A percentile compares a stretch with the other conserved stretches of the same genome.
Evolutionary conservation across 2,797 vertebrate genomes (phyloP).

Genomic region (Sus cebifrons): DNA sequence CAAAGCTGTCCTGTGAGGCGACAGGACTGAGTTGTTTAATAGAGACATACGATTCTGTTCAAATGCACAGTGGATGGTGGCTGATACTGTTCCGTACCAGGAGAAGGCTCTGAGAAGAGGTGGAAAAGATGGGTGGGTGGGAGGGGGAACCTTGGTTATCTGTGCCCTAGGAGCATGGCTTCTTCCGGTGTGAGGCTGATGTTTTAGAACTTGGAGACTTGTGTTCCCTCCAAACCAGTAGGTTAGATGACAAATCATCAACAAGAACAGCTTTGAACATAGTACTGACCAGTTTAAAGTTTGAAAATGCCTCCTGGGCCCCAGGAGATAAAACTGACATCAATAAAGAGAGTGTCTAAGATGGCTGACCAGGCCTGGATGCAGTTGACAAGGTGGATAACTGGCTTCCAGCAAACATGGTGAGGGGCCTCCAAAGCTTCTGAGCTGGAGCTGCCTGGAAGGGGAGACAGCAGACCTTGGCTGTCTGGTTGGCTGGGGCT

Average conservation of each 20-base stretch:
- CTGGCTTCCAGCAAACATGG: background rate
- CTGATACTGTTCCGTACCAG: background rate
- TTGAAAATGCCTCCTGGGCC: background rate
- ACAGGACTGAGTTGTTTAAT: background rate
- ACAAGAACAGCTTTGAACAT: background rate
- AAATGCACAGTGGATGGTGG: background rate
- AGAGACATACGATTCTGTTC: background rate
- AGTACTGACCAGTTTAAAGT: background rate
- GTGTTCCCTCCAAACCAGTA: background rate
- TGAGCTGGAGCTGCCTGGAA: background rate
- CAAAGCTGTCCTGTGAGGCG: background rate
- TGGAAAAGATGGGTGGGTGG: too few species aligned
- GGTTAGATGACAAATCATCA: background rate
- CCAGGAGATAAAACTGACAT: background rate
- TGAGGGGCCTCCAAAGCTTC: background rate
- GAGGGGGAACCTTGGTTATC: rapidly evolving
- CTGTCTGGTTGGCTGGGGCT: background rate
- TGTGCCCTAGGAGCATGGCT: background rate
- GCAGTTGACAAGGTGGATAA: background rate
- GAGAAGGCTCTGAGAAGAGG: background rate
- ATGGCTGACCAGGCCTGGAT: background rate
- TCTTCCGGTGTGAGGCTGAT: background rate
- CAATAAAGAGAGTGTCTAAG: background rate
- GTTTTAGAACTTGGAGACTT: background rate
- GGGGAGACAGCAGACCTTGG: rapidly evolving